phyloP scores from a whole-genome alignment of 2,888 invertebrate species.

The Electrophaes corylata region DNA sequence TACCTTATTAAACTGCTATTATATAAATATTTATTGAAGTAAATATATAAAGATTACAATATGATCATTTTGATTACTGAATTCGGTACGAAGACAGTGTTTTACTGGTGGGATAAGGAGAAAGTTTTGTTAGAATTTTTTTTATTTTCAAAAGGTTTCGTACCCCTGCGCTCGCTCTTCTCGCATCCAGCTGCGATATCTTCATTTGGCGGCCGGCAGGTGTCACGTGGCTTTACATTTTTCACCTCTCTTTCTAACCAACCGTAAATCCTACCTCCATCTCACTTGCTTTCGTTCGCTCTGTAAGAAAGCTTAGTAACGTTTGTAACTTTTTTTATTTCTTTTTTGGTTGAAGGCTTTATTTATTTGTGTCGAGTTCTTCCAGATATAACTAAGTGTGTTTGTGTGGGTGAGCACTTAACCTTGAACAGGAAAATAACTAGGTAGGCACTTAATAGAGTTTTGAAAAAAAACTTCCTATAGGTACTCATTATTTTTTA shows the following conservation, averaged over 20 bases:
- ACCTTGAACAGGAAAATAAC: conserved; percentile 31
- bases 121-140: no score
- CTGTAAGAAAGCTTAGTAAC: conserved; percentile 70
- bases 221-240: conserved; percentile 72
- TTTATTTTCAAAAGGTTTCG: conserved; percentile 56
- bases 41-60: no score
- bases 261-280: conserved; percentile 39
- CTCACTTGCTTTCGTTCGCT: conserved; percentile 66
- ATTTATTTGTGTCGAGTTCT: conserved; percentile 74
- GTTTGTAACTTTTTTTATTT: conserved; percentile 63
- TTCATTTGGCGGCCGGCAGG: conserved; percentile 83
- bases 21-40: no score
- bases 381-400: conserved; percentile 65
- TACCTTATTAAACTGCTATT: no score
- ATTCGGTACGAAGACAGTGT: no score
- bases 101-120: no score
- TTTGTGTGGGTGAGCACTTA: conserved; percentile 39
- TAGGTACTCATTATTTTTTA: no score
- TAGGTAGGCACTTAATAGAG: conserved; percentile 1
- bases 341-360: conserved; percentile 66
- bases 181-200: conserved; percentile 83
- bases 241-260: conserved; percentile 53
- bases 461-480: not conserved
- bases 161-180: conserved; percentile 59
- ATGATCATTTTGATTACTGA: no score